phyloP scores from a whole-genome alignment of 2,113 vertebrate species.

The Columbina picui region DNA sequence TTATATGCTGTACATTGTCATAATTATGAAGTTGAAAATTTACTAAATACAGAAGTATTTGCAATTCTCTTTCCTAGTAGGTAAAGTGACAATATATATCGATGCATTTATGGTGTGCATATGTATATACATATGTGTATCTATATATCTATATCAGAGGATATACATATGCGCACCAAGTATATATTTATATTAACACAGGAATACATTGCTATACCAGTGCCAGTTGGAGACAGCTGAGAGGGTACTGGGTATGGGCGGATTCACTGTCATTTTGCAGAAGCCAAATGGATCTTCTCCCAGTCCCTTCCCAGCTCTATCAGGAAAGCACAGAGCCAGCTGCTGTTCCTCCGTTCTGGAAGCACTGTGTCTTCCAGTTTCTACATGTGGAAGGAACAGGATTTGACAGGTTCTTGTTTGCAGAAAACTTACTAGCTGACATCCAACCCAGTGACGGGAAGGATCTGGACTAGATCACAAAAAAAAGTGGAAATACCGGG shows the following conservation, averaged over 20 bases:
- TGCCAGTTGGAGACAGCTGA: background rate
- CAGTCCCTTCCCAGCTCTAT: background rate
- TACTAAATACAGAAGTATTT: conserved; percentile 41
- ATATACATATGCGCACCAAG: background rate
- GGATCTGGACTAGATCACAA: background rate
- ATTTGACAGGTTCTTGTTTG: background rate
- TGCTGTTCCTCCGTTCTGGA: background rate
- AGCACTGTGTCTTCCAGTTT: background rate
- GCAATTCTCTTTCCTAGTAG: conserved; percentile 16
- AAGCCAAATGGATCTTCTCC: background rate
- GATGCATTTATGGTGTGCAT: background rate
- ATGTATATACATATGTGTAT: background rate
- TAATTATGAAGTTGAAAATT: background rate
- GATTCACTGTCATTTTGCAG: background rate
- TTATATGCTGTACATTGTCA: conserved; percentile 23
- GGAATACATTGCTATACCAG: background rate
- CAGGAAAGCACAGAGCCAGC: background rate
- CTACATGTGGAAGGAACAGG: fast-evolving
- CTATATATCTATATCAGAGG: background rate
- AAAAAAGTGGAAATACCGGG: background rate
- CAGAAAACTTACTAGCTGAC: background rate
- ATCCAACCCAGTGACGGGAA: background rate
- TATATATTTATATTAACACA: background rate
- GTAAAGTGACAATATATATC: background rate
- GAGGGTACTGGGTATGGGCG: background rate